Base-by-base conservation (phyloP, 1,140 invertebrate species). In the Lucilia cuprina region DNA sequence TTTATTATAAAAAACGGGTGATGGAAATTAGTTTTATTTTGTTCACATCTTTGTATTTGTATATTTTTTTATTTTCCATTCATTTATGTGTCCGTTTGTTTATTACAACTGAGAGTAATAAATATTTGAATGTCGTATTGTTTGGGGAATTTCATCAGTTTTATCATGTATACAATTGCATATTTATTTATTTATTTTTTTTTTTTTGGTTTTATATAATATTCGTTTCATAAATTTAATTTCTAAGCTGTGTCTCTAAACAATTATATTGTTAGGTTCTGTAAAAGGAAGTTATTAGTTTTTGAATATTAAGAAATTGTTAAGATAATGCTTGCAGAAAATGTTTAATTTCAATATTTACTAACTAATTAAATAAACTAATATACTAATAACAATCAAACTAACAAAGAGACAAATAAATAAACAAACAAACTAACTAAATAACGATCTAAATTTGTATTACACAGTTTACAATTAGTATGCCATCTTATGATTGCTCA, bases 21-120 rank as follows among this genome's bases (percentile, higher is more conserved):
- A 75, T 77, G 74, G 34, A 80, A 80, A 80, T 80, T 80, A 80
- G 41, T 80, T 80, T 49, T 78, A 78, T 47, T 78, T 78, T 77
- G 10, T 41, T 41, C 41, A 41, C 41, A 41, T 41, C 41, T 41
- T 41, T 41, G 41, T 41, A 7, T 8, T 35, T 78, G 12, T 60
- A 30, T 30, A 19, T 78, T 49, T 21, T 17, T 41, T 78, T 30
- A 41, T 41, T 80, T 70, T 70, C 8, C 21, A 5, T 21, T 60
- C n/a, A n/a, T 7, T 60, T 60, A 17, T 60, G 14, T 17, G 14
- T 60, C 13, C n/a, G 14, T 60, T 60, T 60, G n/a, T 70, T 70
- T 70, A 70, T 25, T 70, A 70, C 65, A 9, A 1, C n/a, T 9
- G 65, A 70, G 65, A 70, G 19, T 21, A 70, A 70, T 70, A 70